A percentile compares a stretch with the other conserved stretches of the same genome.
These are phyloP conservation scores for Hyppa rectilinea DNA, from an alignment of 2,888 invertebrate genomes.

Conservation along the genomic window DNA sequence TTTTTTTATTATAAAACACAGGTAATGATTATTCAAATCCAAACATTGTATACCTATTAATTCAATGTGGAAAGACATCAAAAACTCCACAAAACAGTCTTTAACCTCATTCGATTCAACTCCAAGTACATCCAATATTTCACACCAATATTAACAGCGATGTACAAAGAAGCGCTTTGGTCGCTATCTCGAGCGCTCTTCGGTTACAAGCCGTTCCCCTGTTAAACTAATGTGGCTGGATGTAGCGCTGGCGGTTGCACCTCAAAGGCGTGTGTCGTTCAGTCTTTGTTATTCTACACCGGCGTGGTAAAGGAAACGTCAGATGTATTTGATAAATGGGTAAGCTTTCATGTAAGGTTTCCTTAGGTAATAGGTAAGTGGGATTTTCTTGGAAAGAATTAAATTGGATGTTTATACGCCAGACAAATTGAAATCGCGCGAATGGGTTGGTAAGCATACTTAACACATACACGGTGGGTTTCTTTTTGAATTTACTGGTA, in stretches of 20 bases:
- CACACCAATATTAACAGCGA: slow-evolving; percentile 50
- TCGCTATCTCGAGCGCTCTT: slow-evolving; percentile 61
- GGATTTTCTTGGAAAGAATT: slow-evolving; percentile 29
- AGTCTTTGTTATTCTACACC: slow-evolving; percentile 63
- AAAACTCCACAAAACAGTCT: slow-evolving; percentile 13
- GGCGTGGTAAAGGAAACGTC: slow-evolving; percentile 47
- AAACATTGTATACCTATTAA: neutral
- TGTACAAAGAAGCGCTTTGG: slow-evolving; percentile 61
- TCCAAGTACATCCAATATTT: slow-evolving; percentile 48
- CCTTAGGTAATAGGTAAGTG: slow-evolving; percentile 33
- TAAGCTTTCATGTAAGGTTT: slow-evolving; percentile 27
- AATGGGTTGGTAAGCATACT: slow-evolving; percentile 11
- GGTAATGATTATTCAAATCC: neutral
- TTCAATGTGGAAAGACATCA: slow-evolving; percentile 4
- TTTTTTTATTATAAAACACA: neutral
- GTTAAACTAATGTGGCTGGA: slow-evolving; percentile 64
- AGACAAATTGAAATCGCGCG: slow-evolving; percentile 3
- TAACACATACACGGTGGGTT: neutral
- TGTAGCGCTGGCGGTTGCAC: slow-evolving; percentile 58
- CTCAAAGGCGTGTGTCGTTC: slow-evolving; percentile 60
- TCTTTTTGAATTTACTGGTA: neutral
- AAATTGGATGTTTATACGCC: neutral
- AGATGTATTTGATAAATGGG: slow-evolving; percentile 54
- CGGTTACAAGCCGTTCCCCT: slow-evolving; percentile 56
- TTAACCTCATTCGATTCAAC: slow-evolving; percentile 10